Conservation (phyloP, 2,888 invertebrate genomes). For the Dryocosmus kuriphilus region DNA sequence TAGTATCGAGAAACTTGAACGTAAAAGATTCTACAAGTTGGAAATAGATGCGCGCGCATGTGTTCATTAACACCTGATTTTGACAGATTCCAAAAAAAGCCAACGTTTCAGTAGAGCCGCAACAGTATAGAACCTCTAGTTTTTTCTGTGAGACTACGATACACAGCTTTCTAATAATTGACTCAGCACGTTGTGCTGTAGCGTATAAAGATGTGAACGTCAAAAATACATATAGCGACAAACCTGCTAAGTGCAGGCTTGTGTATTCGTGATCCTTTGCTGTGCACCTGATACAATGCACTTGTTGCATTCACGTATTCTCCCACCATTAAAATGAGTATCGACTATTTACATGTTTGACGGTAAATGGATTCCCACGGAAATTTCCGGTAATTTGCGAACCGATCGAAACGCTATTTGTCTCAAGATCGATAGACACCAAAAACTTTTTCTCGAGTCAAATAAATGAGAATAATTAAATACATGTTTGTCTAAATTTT, state of each 20-base stretch:
- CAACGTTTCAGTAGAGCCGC: too few relatives aligned
- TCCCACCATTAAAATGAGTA: conserved; percentile 39
- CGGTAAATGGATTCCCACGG: conserved; percentile 69
- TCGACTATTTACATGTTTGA: conserved; percentile 55
- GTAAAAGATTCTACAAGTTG: too few relatives aligned
- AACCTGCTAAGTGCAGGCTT: conserved; percentile 67
- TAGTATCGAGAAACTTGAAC: too few relatives aligned
- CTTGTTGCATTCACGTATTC: conserved; percentile 45
- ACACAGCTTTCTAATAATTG: not conserved
- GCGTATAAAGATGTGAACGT: not conserved
- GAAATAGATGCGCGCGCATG: too few relatives aligned
- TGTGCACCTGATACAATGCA: conserved; percentile 46
- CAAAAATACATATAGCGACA: conserved; percentile 54
- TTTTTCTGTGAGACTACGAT: too few relatives aligned
- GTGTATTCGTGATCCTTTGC: conserved; percentile 58
- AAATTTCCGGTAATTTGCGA: conserved; percentile 71
- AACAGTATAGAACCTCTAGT: too few relatives aligned
- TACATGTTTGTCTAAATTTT: not conserved
- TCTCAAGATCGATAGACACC: conserved; percentile 63
- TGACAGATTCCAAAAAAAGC: too few relatives aligned
- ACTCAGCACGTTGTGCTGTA: not conserved
- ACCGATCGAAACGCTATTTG: conserved; percentile 66
- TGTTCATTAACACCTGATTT: too few relatives aligned
- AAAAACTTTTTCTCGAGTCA: conserved; percentile 51
- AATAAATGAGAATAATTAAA: conserved; percentile 30